phyloP scores from a whole-genome alignment of 2,888 invertebrate species.

The Apomyelois bistriatella region DNA sequence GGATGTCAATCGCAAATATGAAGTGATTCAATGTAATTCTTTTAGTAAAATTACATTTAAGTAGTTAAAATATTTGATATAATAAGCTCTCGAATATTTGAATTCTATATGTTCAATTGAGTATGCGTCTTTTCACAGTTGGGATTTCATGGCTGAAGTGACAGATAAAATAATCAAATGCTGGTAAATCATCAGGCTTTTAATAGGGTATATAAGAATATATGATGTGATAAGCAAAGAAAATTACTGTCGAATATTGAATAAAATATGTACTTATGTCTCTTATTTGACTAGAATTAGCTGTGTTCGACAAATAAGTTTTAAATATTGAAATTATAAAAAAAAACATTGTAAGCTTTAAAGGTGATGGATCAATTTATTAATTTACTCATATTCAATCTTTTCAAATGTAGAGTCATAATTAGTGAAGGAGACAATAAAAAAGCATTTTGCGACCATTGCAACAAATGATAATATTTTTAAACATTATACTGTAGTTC shows the following conservation, averaged over 20 bases:
- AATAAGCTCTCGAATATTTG: background rate
- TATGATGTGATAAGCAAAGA: constrained; percentile 16
- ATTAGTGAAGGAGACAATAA: constrained; percentile 55
- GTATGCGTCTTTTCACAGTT: background rate
- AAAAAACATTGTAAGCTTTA: constrained; percentile 25
- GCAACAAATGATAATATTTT: constrained; percentile 54
- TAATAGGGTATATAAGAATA: constrained; percentile 9
- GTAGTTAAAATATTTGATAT: constrained; percentile 1
- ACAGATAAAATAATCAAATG: background rate
- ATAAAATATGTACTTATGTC: constrained; percentile 29
- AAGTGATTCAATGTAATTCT: constrained; percentile 13
- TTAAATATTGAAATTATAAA: constrained; percentile 22
- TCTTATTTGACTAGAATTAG: constrained; percentile 57
- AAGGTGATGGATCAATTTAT: constrained; percentile 11
- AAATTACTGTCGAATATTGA: constrained; percentile 8
- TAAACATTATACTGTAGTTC: constrained; percentile 46
- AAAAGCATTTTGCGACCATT: constrained; percentile 41
- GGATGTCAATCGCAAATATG: constrained; percentile 74
- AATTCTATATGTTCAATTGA: background rate
- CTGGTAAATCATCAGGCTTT: constrained; percentile 16
- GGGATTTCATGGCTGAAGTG: background rate
- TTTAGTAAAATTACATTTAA: background rate
- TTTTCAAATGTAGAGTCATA: background rate
- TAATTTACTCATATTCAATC: constrained; percentile 11
- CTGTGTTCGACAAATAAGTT: constrained; percentile 78